These are phyloP conservation scores for Patagioenas fasciata DNA, from an alignment of 2,113 vertebrate species.

Conservation along the genomic window DNA sequence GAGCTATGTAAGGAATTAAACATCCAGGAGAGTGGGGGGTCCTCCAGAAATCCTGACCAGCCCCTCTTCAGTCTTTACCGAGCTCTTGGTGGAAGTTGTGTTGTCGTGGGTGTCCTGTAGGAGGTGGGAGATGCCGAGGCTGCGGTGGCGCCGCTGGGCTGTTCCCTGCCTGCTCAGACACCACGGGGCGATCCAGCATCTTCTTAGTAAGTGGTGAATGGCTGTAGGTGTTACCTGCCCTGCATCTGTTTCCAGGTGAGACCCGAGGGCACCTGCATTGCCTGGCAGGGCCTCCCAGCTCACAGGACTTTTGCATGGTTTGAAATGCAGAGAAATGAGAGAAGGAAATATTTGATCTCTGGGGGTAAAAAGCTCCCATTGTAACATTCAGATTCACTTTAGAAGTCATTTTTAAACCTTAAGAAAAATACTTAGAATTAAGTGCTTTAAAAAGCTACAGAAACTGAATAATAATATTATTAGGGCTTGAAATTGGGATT, in stretches of 20 bases:
- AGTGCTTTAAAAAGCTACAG: conserved; percentile 56
- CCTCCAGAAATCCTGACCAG: neutral
- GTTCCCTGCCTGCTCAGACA: neutral
- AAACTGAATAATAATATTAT: conserved; percentile 51
- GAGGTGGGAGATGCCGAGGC: accelerated
- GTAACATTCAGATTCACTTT: conserved; percentile 15
- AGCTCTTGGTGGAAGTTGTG: neutral
- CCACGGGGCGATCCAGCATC: too few relatives aligned
- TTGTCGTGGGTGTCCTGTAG: neutral
- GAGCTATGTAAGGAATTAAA: neutral
- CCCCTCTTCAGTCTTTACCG: accelerated
- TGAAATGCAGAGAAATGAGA: neutral
- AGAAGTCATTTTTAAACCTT: conserved; percentile 43
- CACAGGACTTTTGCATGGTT: neutral
- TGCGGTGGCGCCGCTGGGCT: neutral
- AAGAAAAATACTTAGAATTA: conserved; percentile 66
- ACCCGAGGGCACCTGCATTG: neutral
- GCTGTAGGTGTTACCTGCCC: neutral
- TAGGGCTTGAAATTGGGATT: conserved; percentile 64
- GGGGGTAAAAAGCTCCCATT: neutral
- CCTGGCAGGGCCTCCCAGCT: neutral
- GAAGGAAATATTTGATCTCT: neutral
- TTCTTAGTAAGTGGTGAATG: neutral
- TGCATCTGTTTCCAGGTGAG: neutral
- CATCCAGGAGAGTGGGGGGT: neutral